These are phyloP conservation scores for Lepidotrigona ventralis DNA, from an alignment of 1,140 invertebrate genomes.

Conservation along the genomic window DNA sequence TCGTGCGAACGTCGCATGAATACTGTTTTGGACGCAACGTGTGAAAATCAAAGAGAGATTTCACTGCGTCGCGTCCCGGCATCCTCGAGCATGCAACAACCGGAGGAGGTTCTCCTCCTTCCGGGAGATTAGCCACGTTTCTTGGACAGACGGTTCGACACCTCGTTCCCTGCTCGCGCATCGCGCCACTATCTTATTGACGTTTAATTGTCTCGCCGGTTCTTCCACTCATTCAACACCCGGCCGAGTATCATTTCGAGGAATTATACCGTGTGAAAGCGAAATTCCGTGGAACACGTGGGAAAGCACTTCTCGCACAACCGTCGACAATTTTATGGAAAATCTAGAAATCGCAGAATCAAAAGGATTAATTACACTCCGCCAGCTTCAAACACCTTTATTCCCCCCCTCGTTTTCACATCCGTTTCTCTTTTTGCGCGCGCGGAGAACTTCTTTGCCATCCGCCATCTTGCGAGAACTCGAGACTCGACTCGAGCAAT, in stretches of 20 bases:
- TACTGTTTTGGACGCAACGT: conserved; percentile 47
- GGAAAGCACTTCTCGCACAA: conserved; percentile 4
- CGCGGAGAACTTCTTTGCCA: neutral
- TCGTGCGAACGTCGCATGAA: conserved; percentile 38
- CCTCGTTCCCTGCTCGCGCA: neutral
- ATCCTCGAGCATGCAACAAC: conserved; percentile 33
- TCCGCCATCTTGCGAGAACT: neutral
- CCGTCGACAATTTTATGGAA: conserved; percentile 36
- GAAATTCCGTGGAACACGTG: conserved; percentile 20
- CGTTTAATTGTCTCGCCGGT: conserved; percentile 22
- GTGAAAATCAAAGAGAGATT: conserved; percentile 50
- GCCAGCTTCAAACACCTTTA: neutral
- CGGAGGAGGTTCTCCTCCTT: conserved; percentile 2
- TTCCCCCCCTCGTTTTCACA: neutral
- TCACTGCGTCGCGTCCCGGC: conserved; percentile 12
- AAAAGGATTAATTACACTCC: conserved; percentile 26
- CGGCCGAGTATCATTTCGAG: neutral
- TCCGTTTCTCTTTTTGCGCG: neutral
- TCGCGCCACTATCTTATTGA: conserved; percentile 14
- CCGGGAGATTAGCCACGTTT: conserved; percentile 30
- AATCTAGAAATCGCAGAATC: conserved; percentile 38
- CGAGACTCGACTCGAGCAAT: no score
- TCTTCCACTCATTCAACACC: neutral
- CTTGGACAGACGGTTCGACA: conserved; percentile 2
- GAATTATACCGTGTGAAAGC: conserved; percentile 37